Evolutionary conservation across 1,140 invertebrate species (phyloP).

Genomic region (Octopus bimaculoides): DNA sequence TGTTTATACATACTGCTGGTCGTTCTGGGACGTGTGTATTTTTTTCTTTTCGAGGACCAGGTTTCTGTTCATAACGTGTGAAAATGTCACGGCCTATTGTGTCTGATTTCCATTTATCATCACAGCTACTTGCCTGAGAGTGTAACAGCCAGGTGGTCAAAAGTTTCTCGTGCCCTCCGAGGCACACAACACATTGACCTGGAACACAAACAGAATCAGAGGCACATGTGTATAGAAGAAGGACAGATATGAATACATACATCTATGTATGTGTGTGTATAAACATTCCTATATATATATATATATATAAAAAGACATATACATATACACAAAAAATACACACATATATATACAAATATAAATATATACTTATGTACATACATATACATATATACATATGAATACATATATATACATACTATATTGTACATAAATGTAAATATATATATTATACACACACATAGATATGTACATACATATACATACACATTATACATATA

Average conservation of each 20-base stretch:
- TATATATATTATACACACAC: not conserved
- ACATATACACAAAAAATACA: not conserved
- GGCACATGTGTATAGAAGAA: not conserved
- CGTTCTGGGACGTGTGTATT: not conserved
- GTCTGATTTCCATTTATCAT: slow-evolving; percentile 5
- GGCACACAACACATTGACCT: not conserved
- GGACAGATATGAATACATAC: not conserved
- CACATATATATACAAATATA: not conserved
- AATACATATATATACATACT: not conserved
- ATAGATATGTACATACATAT: not conserved
- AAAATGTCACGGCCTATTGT: not conserved
- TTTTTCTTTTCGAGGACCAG: not conserved
- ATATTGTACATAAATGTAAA: not conserved
- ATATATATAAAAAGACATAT: not conserved
- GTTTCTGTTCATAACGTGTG: slow-evolving; percentile 9
- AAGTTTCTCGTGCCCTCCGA: slow-evolving; percentile 5
- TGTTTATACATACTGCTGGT: not conserved
- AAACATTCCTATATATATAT: not conserved
- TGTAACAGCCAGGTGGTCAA: slow-evolving; percentile 6
- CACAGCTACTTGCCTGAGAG: not conserved
- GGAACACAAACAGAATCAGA: not conserved
- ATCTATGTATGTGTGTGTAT: not conserved
- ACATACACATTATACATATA: not conserved
- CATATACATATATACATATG: not conserved
- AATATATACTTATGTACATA: not conserved